These are phyloP conservation scores for Chromoteleia sp. DNA, from an alignment of 2,888 invertebrate genomes.

Conservation along the genomic window DNA sequence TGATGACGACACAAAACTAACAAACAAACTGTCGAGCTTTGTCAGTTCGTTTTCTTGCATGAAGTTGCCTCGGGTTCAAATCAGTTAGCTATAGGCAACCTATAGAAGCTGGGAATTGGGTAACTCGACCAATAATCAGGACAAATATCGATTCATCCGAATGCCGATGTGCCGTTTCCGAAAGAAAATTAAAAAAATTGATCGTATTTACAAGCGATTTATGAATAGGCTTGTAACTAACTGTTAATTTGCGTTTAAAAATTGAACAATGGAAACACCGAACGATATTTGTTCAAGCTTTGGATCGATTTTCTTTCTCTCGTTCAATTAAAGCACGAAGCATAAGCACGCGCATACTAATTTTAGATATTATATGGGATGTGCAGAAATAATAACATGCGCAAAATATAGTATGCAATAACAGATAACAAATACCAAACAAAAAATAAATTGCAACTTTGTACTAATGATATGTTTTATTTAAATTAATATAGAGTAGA, in stretches of 20 bases:
- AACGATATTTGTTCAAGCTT: constrained; percentile 15
- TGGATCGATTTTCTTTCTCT: constrained; percentile 44
- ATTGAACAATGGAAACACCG: neutral
- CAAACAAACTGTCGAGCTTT: constrained; percentile 68
- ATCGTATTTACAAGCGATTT: constrained; percentile 17
- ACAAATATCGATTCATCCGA: constrained; percentile 62
- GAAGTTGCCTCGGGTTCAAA: constrained; percentile 49
- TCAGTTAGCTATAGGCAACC: constrained; percentile 43
- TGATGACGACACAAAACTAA: constrained; percentile 49
- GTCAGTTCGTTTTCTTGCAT: constrained; percentile 70
- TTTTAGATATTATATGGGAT: constrained; percentile 38
- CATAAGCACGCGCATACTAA: constrained; percentile 57
- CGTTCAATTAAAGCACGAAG: constrained; percentile 48
- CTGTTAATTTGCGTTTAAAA: constrained; percentile 2
- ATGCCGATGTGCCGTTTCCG: constrained; percentile 25
- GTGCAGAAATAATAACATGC: constrained; percentile 16
- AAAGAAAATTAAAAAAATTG: constrained; percentile 41
- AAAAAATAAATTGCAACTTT: constrained; percentile 1
- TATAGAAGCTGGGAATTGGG: constrained; percentile 46
- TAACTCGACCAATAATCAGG: constrained; percentile 61
- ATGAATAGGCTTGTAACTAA: constrained; percentile 17
- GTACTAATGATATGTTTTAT: constrained; percentile 17
- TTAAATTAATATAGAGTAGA: constrained; percentile 10
- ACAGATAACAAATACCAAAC: constrained; percentile 6
- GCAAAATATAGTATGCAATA: constrained; percentile 24